Conservation (phyloP, 1,140 invertebrate species). For the Rhysida immarginata region DNA sequence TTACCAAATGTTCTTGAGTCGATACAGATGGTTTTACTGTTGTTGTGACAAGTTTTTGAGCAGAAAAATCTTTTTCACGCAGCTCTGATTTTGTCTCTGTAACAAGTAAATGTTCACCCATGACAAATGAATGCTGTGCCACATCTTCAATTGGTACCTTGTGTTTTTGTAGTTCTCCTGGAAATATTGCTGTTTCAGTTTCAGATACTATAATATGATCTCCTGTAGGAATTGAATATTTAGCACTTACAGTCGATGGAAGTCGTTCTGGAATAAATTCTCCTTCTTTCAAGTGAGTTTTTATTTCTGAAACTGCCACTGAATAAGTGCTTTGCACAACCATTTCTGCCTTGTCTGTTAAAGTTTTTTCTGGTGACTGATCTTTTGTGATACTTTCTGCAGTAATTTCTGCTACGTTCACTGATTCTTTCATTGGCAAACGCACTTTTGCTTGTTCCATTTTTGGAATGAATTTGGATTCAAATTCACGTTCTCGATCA, state of each 20-base stretch:
- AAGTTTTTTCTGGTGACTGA: neutral
- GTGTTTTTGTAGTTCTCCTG: conserved; percentile 3
- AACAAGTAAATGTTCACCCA: conserved; percentile 14
- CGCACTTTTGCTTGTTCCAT: conserved; percentile 66
- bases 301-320: conserved; percentile 9
- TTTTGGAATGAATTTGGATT: conserved; percentile 39
- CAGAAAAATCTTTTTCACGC: conserved; percentile 38
- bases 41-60: conserved; percentile 19
- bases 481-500: neutral
- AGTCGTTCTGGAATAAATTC: conserved; percentile 6
- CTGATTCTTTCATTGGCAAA: conserved; percentile 56
- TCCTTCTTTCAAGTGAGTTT: conserved; percentile 14
- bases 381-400: neutral
- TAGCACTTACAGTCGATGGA: neutral
- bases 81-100: conserved; percentile 11
- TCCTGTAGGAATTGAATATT: neutral
- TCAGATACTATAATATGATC: conserved; percentile 15
- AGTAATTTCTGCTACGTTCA: neutral
- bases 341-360: conserved; percentile 9
- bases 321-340: conserved; percentile 8
- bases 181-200: conserved; percentile 7
- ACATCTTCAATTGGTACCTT: conserved; percentile 2
- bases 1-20: conserved; percentile 11
- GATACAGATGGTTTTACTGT: conserved; percentile 4
- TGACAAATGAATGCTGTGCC: neutral